phyloP scores from a whole-genome alignment of 2,113 vertebrate genomes.

The Xyrauchen texanus region DNA sequence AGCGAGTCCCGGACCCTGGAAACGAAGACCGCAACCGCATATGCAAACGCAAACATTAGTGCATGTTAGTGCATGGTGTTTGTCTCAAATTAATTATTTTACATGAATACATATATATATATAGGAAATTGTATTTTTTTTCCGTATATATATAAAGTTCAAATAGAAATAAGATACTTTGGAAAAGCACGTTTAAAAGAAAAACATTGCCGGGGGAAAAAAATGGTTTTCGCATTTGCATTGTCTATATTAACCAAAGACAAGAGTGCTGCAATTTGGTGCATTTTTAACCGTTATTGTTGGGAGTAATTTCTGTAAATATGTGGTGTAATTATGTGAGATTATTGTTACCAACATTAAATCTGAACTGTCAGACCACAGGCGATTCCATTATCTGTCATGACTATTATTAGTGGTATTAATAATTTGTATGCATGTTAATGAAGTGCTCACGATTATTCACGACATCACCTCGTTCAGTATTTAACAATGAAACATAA shows the following conservation, averaged over 20 bases:
- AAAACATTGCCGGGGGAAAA: neutral
- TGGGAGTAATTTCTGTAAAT: constrained; percentile 19
- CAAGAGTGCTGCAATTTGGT: neutral
- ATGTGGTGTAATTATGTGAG: constrained; percentile 42
- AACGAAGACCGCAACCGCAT: neutral
- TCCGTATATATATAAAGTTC: too few species aligned
- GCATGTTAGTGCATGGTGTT: too few species aligned
- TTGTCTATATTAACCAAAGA: too few species aligned
- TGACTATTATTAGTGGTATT: constrained; percentile 13
- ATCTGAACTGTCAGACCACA: constrained; percentile 55
- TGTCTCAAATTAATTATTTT: neutral
- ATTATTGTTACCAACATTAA: constrained; percentile 40
- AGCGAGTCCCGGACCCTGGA: neutral
- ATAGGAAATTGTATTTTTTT: too few species aligned
- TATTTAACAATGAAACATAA: constrained; percentile 52
- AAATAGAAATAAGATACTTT: too few species aligned
- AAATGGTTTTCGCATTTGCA: neutral
- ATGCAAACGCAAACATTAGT: neutral
- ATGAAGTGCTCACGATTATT: constrained; percentile 57
- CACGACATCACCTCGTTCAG: constrained; percentile 46
- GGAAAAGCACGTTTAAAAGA: too few species aligned
- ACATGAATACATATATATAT: too few species aligned
- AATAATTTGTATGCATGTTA: constrained; percentile 54
- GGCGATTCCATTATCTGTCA: constrained; percentile 21
- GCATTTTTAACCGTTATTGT: neutral